Evolutionary conservation across 2,888 invertebrate genomes (phyloP).

Genomic region (Chloroclystis v-ata): DNA sequence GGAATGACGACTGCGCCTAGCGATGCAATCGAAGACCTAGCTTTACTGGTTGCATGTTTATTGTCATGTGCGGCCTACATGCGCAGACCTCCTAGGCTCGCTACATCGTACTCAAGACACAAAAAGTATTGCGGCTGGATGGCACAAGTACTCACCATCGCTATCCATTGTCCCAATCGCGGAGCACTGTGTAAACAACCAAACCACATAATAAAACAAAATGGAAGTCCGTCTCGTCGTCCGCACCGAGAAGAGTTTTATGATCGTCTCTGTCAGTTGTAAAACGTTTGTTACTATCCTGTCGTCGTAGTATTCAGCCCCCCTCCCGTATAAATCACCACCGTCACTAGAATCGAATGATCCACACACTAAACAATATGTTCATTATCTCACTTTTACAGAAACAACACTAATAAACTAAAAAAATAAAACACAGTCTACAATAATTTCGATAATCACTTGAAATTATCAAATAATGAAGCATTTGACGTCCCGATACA

Average conservation of each 20-base stretch:
- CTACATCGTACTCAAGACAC: not conserved
- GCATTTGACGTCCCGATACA: conserved; percentile 71
- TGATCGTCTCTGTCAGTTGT: conserved; percentile 69
- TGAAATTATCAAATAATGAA: conserved; percentile 74
- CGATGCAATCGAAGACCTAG: conserved; percentile 64
- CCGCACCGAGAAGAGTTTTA: conserved; percentile 70
- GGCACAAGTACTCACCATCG: conserved; percentile 61
- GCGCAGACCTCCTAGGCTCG: conserved; percentile 30
- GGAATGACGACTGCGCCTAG: conserved; percentile 53
- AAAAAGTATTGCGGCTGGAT: conserved; percentile 21
- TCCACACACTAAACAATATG: conserved; percentile 59
- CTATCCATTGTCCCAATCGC: conserved; percentile 69
- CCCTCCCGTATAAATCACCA: conserved; percentile 68
- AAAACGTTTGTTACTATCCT: conserved; percentile 73
- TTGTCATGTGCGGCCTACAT: conserved; percentile 68
- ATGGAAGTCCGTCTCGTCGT: conserved; percentile 71
- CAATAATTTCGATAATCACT: conserved; percentile 66
- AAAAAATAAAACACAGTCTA: conserved; percentile 54
- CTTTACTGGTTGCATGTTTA: conserved; percentile 66
- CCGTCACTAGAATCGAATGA: conserved; percentile 59
- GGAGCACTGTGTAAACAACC: conserved; percentile 69
- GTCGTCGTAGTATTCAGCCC: conserved; percentile 73
- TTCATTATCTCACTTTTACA: conserved; percentile 41
- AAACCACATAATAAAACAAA: conserved; percentile 76
- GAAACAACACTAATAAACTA: conserved; percentile 44